Percentiles rank a stretch among this genome's conserved stretches.
These are phyloP conservation scores for Sclerodermus sp. DNA, from an alignment of 2,888 invertebrate species.

Conservation along the genomic window DNA sequence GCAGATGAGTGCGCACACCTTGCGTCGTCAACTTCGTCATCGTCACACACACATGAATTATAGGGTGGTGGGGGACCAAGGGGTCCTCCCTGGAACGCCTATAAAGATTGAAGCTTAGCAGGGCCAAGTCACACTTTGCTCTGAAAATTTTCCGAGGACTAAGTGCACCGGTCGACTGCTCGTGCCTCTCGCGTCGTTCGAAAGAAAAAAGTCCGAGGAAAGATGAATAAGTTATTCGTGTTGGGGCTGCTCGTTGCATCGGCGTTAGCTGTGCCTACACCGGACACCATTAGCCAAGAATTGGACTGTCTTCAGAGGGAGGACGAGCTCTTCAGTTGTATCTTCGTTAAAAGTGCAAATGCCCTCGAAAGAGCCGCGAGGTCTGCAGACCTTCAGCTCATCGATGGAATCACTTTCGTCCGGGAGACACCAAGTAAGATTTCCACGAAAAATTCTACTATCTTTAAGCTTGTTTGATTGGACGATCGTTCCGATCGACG, in stretches of 20 bases:
- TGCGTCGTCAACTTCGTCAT: slow-evolving; percentile 23
- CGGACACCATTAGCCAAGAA: slow-evolving; percentile 21
- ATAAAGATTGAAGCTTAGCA: slow-evolving; percentile 54
- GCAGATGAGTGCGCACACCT: slow-evolving; percentile 20
- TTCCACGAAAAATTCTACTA: no score
- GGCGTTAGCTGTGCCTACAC: slow-evolving; percentile 51
- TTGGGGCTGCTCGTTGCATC: slow-evolving; percentile 45
- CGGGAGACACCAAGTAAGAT: slow-evolving; percentile 49
- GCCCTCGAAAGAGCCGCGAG: slow-evolving; percentile 63
- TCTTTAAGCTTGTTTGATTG: no score
- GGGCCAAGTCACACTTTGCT: slow-evolving; percentile 53
- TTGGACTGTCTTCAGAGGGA: slow-evolving; percentile 52
- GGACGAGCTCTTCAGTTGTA: slow-evolving; percentile 62
- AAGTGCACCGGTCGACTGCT: slow-evolving; percentile 10
- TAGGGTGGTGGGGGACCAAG: slow-evolving; percentile 37
- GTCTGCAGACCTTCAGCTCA: slow-evolving; percentile 62
- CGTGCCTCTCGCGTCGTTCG: neutral
- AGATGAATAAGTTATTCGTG: slow-evolving; percentile 58
- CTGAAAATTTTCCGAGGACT: slow-evolving; percentile 50
- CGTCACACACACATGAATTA: slow-evolving; percentile 14
- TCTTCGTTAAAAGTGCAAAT: slow-evolving; percentile 64
- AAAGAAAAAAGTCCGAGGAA: slow-evolving; percentile 10
- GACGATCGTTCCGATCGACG: no score
- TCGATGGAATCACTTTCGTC: slow-evolving; percentile 64
- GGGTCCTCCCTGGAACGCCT: slow-evolving; percentile 39